Evolutionary conservation across 2,797 vertebrate species (phyloP).

Genomic region (Hirundo rustica): DNA sequence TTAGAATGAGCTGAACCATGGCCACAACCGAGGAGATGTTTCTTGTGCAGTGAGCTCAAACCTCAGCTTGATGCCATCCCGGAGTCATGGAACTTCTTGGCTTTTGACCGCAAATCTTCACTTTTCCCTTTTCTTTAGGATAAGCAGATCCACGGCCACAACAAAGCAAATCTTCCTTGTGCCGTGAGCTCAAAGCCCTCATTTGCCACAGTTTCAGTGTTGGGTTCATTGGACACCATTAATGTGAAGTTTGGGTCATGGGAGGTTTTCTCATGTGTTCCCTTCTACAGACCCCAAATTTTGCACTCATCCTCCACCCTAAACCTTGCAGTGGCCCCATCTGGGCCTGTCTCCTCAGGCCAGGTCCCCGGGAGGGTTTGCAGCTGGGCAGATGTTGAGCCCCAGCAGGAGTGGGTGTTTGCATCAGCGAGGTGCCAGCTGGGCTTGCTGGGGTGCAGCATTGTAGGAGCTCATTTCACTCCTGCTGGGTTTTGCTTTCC

Average conservation of each 20-base stretch:
- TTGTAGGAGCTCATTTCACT: background rate
- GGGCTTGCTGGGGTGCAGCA: background rate
- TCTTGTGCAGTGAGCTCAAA: background rate
- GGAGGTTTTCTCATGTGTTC: background rate
- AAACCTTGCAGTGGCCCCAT: background rate
- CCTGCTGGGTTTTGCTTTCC: background rate
- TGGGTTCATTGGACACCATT: accelerated
- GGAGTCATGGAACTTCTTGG: background rate
- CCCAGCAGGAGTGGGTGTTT: background rate
- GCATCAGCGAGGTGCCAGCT: background rate
- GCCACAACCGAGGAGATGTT: background rate
- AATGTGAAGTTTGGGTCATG: background rate
- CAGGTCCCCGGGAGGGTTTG: background rate
- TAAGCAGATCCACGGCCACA: no score
- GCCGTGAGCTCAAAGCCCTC: background rate
- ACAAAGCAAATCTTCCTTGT: background rate
- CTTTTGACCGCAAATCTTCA: background rate
- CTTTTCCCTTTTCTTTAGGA: background rate
- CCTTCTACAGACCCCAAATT: background rate
- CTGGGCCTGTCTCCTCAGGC: background rate
- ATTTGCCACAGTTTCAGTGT: accelerated
- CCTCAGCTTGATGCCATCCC: background rate
- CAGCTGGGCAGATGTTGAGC: background rate
- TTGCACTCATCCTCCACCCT: background rate
- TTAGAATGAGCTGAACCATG: background rate